Evolutionary conservation across 2,113 vertebrate species (phyloP).

Genomic region (Propithecus coquereli): DNA sequence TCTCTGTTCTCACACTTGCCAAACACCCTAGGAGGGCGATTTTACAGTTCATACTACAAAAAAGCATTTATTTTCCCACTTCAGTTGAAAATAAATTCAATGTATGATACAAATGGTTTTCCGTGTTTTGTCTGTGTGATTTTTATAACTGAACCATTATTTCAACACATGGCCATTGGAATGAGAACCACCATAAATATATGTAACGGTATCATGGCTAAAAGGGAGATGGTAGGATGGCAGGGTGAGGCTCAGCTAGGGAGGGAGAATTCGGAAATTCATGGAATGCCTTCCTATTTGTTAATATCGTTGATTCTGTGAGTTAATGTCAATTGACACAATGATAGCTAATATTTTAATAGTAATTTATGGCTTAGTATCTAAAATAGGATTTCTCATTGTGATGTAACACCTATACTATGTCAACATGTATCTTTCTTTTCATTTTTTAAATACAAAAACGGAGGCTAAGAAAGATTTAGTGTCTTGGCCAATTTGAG

Average conservation of each 20-base stretch:
- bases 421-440: background rate
- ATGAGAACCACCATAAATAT: background rate
- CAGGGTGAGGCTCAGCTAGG: background rate
- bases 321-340: background rate
- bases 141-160: conserved; percentile 24
- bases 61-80: conserved; percentile 28
- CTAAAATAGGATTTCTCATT: background rate
- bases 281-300: background rate
- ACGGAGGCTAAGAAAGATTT: background rate
- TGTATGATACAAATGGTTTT: conserved; percentile 41
- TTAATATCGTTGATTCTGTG: background rate
- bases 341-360: background rate
- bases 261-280: background rate
- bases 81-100: conserved; percentile 41
- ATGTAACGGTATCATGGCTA: background rate
- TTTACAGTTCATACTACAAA: conserved; percentile 10
- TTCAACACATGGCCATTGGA: background rate
- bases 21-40: background rate
- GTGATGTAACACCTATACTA: background rate
- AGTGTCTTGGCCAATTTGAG: background rate
- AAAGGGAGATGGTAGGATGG: background rate
- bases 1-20: background rate
- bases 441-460: background rate
- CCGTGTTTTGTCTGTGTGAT: background rate
- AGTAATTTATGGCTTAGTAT: background rate